Evolutionary conservation across 1,140 invertebrate species (phyloP).

Genomic region (Drosophila simulans): DNA sequence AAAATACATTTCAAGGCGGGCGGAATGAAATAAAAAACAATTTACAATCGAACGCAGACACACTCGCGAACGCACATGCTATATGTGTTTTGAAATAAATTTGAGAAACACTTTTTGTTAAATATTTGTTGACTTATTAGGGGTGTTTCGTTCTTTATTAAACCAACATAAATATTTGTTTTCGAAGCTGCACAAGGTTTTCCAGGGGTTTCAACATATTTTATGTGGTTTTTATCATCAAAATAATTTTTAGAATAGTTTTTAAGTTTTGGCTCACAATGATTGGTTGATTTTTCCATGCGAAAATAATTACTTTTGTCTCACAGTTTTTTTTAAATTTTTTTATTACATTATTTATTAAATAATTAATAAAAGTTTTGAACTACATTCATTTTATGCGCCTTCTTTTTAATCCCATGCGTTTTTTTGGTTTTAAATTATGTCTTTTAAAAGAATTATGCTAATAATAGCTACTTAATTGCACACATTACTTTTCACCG

Average conservation of each 20-base stretch:
- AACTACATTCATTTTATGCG: too few species aligned
- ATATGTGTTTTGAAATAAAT: conserved; percentile 28
- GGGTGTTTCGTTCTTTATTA: conserved; percentile 1
- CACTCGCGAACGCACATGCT: conserved; percentile 6
- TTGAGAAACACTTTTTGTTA: conserved; percentile 40
- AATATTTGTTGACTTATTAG: conserved; percentile 23
- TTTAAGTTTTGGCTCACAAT: background rate
- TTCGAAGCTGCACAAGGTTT: background rate
- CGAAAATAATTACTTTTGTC: background rate
- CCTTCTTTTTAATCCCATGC: too few species aligned
- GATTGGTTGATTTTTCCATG: background rate
- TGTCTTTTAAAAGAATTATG: too few species aligned
- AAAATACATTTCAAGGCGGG: conserved; percentile 80
- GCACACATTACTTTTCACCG: too few species aligned
- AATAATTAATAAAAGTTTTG: too few species aligned
- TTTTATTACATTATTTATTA: too few species aligned
- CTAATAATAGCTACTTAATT: too few species aligned
- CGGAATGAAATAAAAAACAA: conserved; percentile 65
- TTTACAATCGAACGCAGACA: conserved; percentile 39
- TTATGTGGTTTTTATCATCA: background rate
- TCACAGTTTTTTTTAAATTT: too few species aligned
- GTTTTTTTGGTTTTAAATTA: too few species aligned
- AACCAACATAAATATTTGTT: background rate
- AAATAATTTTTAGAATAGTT: background rate
- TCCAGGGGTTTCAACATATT: background rate